Base-by-base conservation (phyloP, 1,140 invertebrate species). In the Drosophila sproati region DNA sequence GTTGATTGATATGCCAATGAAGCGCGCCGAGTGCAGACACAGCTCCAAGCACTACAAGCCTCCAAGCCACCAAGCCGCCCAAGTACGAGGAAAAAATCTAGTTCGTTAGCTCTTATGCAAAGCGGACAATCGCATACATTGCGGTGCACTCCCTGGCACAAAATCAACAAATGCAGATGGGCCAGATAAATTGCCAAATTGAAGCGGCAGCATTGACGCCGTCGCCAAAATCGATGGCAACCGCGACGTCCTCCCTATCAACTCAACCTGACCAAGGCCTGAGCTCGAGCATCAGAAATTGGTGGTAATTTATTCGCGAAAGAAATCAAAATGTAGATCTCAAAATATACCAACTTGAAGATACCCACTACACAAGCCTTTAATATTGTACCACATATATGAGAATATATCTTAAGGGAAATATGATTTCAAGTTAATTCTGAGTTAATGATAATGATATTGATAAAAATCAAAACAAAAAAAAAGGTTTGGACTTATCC, bases 1-100 rank as follows among this genome's bases (percentile, higher is more conserved):
- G 80, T 88, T 87, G 82, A 87, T 87, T 87, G 82, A 87, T 87
- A 87, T 88, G 80, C 83, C 82, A 87, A 88, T 80, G 82, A 83
- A 88, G 77, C 82, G 71, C 55, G 68, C 68, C 74, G 39, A 77
- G 77, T 74, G 70, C 76, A 71, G 69, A 51, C 64, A 68, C 51
- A 63, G 63, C 55, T 34, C 20, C 28, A 56, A 37, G 51, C 59
- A 32, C 1, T 4, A 7, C 31, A 66, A 29, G 5, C n/a, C 43
- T 31, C 63, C 8, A 39, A 50, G 3, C 47, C 59, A 6, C 6
- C 2, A 35, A 28, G 6, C 35, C 66, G 28, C 43, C 35, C 59
- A 74, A 71, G 79, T 62, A 82, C 50, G 60, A 71, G 63, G 50
- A 88, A 88, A 82, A 88, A 87, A 88, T 77, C 75, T 87, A 86